These are phyloP conservation scores for Nomada ruficornis DNA, from an alignment of 2,888 invertebrate genomes.

Conservation along the genomic window DNA sequence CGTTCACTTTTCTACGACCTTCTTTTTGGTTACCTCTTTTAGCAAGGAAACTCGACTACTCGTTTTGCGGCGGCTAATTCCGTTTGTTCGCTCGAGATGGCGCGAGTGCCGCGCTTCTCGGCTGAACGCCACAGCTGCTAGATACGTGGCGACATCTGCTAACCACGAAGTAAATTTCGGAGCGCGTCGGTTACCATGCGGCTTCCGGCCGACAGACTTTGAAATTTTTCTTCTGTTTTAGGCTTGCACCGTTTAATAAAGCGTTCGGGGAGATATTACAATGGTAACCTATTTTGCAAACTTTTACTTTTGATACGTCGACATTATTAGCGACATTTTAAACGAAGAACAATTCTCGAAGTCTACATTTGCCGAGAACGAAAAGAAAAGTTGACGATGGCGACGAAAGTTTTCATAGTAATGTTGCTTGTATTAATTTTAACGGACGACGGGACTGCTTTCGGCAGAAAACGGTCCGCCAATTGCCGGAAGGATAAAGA, in stretches of 20 bases:
- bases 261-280: background rate
- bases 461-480: conserved; percentile 37
- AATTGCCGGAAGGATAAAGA: conserved; percentile 20
- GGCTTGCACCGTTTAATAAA: background rate
- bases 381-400: background rate
- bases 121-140: too few species aligned
- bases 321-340: conserved; percentile 3
- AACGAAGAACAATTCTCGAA: background rate
- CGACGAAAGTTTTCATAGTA: background rate
- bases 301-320: conserved; percentile 1
- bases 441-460: conserved; percentile 19
- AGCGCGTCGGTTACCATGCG: background rate
- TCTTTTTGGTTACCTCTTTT: too few species aligned
- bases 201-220: background rate
- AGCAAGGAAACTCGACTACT: too few species aligned
- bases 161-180: background rate
- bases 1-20: too few species aligned
- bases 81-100: too few species aligned
- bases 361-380: background rate
- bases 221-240: conserved; percentile 45
- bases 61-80: too few species aligned
- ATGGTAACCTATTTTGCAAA: conserved; percentile 18
- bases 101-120: too few species aligned
- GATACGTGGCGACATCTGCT: conserved; percentile 6
- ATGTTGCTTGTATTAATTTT: conserved; percentile 26